A percentile compares a stretch with the other conserved stretches of the same genome.
Evolutionary conservation across 2,113 vertebrate genomes (phyloP).

Genomic region (Proteles cristata): DNA sequence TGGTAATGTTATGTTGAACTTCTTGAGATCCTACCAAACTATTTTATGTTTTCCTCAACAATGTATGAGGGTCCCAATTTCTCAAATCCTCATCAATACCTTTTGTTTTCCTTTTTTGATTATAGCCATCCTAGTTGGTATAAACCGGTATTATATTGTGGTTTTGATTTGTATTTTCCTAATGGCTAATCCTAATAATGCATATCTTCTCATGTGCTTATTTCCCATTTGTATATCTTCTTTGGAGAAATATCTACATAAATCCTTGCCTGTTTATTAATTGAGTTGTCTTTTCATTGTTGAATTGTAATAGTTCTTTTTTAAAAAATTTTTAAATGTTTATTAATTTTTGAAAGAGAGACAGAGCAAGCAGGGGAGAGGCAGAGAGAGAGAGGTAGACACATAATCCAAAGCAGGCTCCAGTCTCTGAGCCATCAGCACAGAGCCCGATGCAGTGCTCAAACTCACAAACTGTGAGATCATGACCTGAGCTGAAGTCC

Average conservation of each 20-base stretch:
- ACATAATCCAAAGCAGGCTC: too few species aligned
- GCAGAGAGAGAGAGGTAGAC: too few species aligned
- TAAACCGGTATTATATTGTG: not conserved
- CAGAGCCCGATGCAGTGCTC: too few species aligned
- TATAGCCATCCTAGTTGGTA: not conserved
- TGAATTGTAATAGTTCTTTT: not conserved
- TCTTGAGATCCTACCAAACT: not conserved
- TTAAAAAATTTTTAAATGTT: too few species aligned
- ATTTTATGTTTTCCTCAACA: not conserved
- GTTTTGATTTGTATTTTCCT: not conserved
- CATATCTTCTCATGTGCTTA: not conserved
- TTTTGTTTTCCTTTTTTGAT: constrained; percentile 13
- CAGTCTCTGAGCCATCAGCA: too few species aligned
- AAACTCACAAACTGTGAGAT: too few species aligned
- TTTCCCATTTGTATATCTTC: not conserved
- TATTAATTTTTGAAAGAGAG: too few species aligned
- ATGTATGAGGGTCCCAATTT: not conserved
- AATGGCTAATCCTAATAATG: not conserved
- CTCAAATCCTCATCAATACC: not conserved
- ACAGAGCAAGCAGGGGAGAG: too few species aligned
- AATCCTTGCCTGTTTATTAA: not conserved
- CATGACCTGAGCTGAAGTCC: too few species aligned
- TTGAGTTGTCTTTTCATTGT: not conserved
- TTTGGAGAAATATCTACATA: not conserved
- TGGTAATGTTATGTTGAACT: not conserved